A percentile compares a stretch with the other conserved stretches of the same genome.
These are phyloP conservation scores for Sarcophaga peregrina DNA, from an alignment of 1,140 invertebrate genomes.

Conservation along the genomic window DNA sequence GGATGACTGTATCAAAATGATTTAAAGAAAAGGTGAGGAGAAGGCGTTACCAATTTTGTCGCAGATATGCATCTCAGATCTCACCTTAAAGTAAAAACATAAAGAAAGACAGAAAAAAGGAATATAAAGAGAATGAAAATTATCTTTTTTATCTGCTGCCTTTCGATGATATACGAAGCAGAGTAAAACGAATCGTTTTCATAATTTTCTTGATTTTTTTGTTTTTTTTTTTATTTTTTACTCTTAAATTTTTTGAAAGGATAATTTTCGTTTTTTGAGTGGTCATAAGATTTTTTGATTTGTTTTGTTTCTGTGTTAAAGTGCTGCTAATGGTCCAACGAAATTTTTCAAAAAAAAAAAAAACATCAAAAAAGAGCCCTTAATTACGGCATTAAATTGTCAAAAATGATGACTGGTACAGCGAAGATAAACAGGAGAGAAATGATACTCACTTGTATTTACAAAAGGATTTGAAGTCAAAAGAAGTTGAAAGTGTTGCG, in stretches of 20 bases:
- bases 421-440: background rate
- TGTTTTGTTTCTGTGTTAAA: background rate
- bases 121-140: background rate
- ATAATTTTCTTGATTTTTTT: conserved; percentile 29
- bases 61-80: conserved; percentile 33
- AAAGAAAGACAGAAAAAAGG: background rate
- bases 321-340: conserved; percentile 38
- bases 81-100: conserved; percentile 14
- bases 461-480: too few species aligned
- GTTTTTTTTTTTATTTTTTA: too few species aligned
- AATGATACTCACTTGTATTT: too few species aligned
- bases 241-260: background rate
- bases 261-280: background rate
- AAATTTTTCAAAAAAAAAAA: background rate
- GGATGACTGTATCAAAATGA: background rate
- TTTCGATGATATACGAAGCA: background rate
- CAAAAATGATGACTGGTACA: conserved; percentile 51
- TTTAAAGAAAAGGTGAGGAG: conserved; percentile 23
- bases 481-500: too few species aligned
- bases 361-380: conserved; percentile 49
- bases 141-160: background rate
- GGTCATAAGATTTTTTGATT: background rate
- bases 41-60: conserved; percentile 35
- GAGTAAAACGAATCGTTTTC: conserved; percentile 9
- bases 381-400: conserved; percentile 66